Evolutionary conservation across 1,140 invertebrate genomes (phyloP).

Genomic region (Aphidius gifuensis): DNA sequence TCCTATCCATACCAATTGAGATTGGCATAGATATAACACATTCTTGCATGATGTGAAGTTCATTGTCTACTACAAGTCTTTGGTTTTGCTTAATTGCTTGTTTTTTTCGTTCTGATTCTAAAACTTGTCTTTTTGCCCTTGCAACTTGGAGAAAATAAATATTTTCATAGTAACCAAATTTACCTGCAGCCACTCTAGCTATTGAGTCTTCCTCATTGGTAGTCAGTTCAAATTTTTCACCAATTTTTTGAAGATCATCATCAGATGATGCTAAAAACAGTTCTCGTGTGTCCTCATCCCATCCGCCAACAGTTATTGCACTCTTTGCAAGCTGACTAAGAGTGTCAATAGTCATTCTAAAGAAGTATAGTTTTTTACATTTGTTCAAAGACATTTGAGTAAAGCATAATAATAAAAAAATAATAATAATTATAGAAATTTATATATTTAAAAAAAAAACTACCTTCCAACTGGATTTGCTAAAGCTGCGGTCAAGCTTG

Average conservation of each 20-base stretch:
- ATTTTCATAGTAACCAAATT: conserved; percentile 78
- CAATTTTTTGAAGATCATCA: conserved; percentile 62
- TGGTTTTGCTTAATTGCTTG: conserved; percentile 28
- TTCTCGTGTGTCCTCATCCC: conserved; percentile 65
- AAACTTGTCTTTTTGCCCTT: conserved; percentile 58
- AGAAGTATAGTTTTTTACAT: conserved; percentile 22
- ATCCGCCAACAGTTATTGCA: conserved; percentile 64
- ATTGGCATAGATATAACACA: conserved; percentile 78
- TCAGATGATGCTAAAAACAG: conserved; percentile 70
- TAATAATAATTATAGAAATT: conserved; percentile 21
- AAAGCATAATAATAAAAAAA: conserved; percentile 9
- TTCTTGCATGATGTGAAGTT: conserved; percentile 75
- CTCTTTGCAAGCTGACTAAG: conserved; percentile 65
- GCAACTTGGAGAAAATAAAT: conserved; percentile 67
- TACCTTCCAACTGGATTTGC: conserved; percentile 71
- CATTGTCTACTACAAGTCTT: conserved; percentile 47
- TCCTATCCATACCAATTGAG: conserved; percentile 75
- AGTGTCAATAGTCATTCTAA: conserved; percentile 73
- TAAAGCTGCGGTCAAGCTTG: conserved; percentile 78
- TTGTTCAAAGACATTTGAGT: not conserved
- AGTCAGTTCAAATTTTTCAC: conserved; percentile 63
- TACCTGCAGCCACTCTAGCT: conserved; percentile 63
- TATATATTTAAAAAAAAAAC: conserved; percentile 19
- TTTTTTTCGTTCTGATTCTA: conserved; percentile 37
- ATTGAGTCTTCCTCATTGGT: conserved; percentile 60